Conservation (phyloP, 1,140 invertebrate genomes). For the Nasonia vitripennis region DNA sequence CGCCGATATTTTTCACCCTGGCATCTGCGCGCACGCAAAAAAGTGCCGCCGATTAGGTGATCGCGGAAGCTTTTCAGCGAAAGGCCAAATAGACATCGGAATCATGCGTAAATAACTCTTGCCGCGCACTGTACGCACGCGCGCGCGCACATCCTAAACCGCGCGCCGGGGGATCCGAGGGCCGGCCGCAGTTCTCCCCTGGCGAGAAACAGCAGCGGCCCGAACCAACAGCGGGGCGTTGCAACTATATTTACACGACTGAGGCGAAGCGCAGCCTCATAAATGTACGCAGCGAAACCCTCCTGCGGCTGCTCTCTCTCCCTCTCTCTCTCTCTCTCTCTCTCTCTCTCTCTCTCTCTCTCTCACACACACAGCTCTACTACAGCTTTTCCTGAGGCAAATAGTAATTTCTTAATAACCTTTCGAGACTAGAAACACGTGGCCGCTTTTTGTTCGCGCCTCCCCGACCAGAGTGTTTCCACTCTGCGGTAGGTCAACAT, state of each 20-base stretch:
- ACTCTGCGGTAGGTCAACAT: background rate
- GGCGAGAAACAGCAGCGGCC: background rate
- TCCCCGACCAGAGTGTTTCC: background rate
- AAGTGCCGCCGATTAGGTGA: no score
- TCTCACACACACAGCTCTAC: no score
- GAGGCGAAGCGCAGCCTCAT: background rate
- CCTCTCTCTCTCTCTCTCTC: background rate
- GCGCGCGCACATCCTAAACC: slow-evolving; percentile 18
- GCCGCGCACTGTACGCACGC: slow-evolving; percentile 18
- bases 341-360: no score
- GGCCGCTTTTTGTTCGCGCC: background rate
- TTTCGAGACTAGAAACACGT: background rate
- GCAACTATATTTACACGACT: slow-evolving; percentile 43
- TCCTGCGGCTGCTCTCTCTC: no score
- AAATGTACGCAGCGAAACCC: background rate
- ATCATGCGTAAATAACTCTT: slow-evolving; percentile 3
- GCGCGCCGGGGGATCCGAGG: slow-evolving; percentile 21
- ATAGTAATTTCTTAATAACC: background rate
- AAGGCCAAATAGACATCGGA: no score
- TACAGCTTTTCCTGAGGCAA: background rate
- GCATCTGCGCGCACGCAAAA: no score
- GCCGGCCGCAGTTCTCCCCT: slow-evolving; percentile 3
- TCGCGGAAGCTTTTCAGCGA: no score
- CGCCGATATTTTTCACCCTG: no score
- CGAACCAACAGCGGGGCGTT: background rate